Base-by-base conservation (phyloP, 2,888 invertebrate genomes). In the Raillietiella orientalis region DNA sequence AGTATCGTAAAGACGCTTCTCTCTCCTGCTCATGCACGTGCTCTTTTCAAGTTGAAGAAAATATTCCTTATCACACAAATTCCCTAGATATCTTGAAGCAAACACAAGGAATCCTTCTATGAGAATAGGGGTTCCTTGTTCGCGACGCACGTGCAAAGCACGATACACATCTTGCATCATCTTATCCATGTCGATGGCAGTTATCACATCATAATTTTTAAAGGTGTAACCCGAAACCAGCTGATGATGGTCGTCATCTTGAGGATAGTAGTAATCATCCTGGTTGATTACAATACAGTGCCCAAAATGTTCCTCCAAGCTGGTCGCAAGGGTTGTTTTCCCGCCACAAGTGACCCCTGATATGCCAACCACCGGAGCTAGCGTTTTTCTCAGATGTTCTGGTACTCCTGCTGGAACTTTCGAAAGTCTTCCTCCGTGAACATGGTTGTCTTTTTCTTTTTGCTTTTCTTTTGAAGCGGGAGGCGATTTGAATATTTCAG, bases 301-400 rank as follows among this genome's bases (percentile, higher is more conserved):
- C 1, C 52, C 43, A 2, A 56, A 43, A 15, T 33, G 39, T 2
- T 46, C 39, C 4, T 43, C 46, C 11, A 75, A 39, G 29, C 49
- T 48, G 27, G 51, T 52, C 0, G 69, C 58, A 19, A 72, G 40
- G 0, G 67, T 63, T 1, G 71, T 67, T 47, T 77, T 77, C 1
- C 77, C 77, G 12, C 71, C 66, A 38, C 70, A 70, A 0, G 75
- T 75, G 2, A 66, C 66, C 2, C 77, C 71, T 20, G 66, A 62
- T 33, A 75, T 56, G 5, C 70, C 72, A 30, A 66, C 46, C 26
- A 65, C 46, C 20, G n/a, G n/a, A n/a, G n/a, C n/a, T n/a, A n/a
- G n/a, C n/a, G n/a, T n/a, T n/a, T n/a, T n/a, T n/a, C n/a, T n/a
- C n/a, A n/a, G n/a, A n/a, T n/a, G n/a, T n/a, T n/a, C n/a, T n/a